Base-by-base conservation (phyloP, 2,113 vertebrate species). In the Nerophis lumbriciformis region DNA sequence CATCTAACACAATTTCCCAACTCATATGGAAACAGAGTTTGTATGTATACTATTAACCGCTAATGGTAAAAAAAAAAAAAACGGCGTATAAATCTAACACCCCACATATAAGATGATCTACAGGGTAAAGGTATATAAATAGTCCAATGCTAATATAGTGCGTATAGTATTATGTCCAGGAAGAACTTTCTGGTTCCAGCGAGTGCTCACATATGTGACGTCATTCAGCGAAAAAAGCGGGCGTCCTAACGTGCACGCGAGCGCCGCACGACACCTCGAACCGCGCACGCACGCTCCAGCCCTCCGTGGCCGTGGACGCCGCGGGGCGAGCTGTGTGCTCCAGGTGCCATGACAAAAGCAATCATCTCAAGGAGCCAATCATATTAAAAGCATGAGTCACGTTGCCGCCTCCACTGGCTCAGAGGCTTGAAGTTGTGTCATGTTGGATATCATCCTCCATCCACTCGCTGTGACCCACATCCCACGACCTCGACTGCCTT, bases 351-450 rank as follows among this genome's bases (percentile, higher is more conserved):
- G 82, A 88, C 85, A 85, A 59, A 87, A 84, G 72, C 69, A 73
- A 76, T 87, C 75, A 77, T 81, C 80, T 82, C 77, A 82, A 80
- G 71, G 78, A 88, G 80, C 78, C 83, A 85, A 83, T 87, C 84
- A 82, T 73, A 82, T 84, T 85, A 87, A 84, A 82, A 83, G 71
- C 72, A 62, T 84, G 81, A 87, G 76, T 90, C 84, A 87, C 53
- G 68, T 79, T 72, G 65, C 83, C 51, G 71, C 81, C 84, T 80
- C 68, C 82, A 75, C 68, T 75, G 75, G 83, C 85, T 84, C 68
- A 77, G 58, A 83, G 83, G 83, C 77, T 81, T 81, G 73, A 79
- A 81, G 78, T 80, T 82, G 83, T 85, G 84, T 86, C 82, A 83
- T 72, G 69, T 84, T 73, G 67, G 72, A 83, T 84, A 81, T 83